phyloP scores from a whole-genome alignment of 1,140 invertebrate genomes.

The Zaprionus taronus region DNA sequence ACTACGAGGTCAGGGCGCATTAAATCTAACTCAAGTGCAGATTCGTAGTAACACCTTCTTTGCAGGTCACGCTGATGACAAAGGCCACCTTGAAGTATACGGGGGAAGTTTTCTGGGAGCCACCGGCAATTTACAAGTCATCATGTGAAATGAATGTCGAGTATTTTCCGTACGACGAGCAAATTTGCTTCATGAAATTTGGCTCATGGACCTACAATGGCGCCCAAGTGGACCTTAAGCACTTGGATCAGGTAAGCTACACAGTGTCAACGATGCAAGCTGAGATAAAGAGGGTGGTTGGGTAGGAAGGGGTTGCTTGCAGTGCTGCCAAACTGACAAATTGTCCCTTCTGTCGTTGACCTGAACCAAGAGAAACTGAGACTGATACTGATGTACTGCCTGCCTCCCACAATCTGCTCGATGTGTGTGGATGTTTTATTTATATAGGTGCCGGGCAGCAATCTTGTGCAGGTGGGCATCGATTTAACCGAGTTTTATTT shows the following conservation, averaged over 20 bases:
- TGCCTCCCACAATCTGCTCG: neutral
- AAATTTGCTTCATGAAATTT: constrained; percentile 97
- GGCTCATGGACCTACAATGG: constrained; percentile 98
- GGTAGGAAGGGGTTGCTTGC: too few relatives aligned
- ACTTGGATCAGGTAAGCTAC: constrained; percentile 88
- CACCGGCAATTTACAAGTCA: constrained; percentile 99
- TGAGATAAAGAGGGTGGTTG: neutral
- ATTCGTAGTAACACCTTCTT: neutral
- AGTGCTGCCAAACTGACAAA: neutral
- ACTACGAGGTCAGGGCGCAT: constrained; percentile 90
- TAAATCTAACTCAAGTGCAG: neutral
- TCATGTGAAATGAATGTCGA: constrained; percentile 98
- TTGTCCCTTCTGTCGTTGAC: neutral
- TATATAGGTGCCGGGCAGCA: constrained; percentile 88
- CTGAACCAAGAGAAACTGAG: neutral
- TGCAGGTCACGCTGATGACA: constrained; percentile 95
- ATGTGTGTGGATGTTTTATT: neutral
- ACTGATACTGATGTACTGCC: neutral
- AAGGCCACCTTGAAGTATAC: constrained; percentile 96
- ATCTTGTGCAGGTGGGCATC: constrained; percentile 92
- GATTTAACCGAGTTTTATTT: constrained; percentile 96
- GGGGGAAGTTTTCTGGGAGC: constrained; percentile 97
- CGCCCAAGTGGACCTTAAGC: constrained; percentile 94
- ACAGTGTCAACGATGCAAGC: neutral
- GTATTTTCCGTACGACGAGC: constrained; percentile 97